A percentile compares a stretch with the other conserved stretches of the same genome.
phyloP scores from a whole-genome alignment of 2,113 vertebrate genomes.

The Pelusios castaneus region DNA sequence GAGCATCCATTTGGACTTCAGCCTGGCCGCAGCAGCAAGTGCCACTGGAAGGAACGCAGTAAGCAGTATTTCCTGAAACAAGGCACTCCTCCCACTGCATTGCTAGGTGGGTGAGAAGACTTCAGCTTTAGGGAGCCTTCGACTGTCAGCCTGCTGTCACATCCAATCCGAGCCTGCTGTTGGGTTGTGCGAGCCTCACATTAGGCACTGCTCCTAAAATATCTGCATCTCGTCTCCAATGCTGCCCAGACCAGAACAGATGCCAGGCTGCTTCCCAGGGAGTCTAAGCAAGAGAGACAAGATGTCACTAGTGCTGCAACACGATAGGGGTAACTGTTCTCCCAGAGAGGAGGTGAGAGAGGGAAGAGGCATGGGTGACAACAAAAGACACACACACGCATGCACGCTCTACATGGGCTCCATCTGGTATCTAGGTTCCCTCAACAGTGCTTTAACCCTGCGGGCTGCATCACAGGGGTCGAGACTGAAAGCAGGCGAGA shows the following conservation, averaged over 20 bases:
- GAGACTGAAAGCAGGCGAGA: neutral
- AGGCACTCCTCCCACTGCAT: neutral
- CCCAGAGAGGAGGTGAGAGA: neutral
- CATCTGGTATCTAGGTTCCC: neutral
- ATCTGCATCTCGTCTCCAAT: too few relatives aligned
- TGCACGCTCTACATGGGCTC: neutral
- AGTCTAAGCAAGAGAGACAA: neutral
- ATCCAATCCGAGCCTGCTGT: neutral
- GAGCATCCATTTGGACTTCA: neutral
- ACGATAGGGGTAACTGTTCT: neutral
- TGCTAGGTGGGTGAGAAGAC: neutral
- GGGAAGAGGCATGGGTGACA: neutral
- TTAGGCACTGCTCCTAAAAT: neutral
- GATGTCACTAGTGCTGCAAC: neutral
- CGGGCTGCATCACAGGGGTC: neutral
- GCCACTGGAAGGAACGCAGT: neutral
- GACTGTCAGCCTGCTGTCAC: neutral
- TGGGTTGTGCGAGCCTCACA: too few relatives aligned
- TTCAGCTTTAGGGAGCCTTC: neutral
- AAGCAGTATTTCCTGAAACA: neutral
- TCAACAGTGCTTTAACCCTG: neutral
- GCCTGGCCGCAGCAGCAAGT: too few relatives aligned
- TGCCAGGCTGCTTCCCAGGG: neutral
- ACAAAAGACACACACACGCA: neutral
- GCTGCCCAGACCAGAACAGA: neutral